Conservation (phyloP, 2,113 vertebrate genomes). For the Takifugu flavidus region DNA sequence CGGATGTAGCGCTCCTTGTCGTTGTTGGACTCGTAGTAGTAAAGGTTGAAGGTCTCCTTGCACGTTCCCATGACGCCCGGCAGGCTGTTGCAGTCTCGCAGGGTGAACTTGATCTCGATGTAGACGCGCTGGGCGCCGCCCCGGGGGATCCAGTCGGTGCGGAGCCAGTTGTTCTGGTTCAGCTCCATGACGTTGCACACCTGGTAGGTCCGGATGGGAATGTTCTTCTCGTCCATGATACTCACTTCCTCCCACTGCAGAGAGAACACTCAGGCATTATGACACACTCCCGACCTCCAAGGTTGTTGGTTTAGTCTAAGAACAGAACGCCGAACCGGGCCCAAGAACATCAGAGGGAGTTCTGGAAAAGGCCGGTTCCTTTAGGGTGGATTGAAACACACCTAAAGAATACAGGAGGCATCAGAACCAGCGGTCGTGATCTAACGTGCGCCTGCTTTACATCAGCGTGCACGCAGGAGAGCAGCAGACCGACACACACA, state of each 20-base stretch:
- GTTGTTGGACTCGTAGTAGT: slow-evolving; percentile 94
- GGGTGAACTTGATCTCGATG: slow-evolving; percentile 97
- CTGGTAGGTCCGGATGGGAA: slow-evolving; percentile 96
- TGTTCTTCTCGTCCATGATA: slow-evolving; percentile 99
- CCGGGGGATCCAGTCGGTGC: slow-evolving; percentile 96
- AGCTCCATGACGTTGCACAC: slow-evolving; percentile 98
- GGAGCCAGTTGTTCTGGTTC: slow-evolving; percentile 97
- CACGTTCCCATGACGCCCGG: slow-evolving; percentile 97
- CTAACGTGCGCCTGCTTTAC: slow-evolving; percentile 35
- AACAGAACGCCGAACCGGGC: background rate
- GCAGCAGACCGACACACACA: slow-evolving; percentile 12
- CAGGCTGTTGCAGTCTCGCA: slow-evolving; percentile 97
- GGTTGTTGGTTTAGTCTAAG: background rate
- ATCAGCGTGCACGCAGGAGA: slow-evolving; percentile 19
- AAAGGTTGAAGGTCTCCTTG: slow-evolving; percentile 98
- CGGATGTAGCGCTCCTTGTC: slow-evolving; percentile 92
- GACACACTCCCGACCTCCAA: slow-evolving; percentile 6
- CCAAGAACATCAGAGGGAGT: slow-evolving; percentile 14
- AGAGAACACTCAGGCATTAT: slow-evolving; percentile 18
- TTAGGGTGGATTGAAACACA: slow-evolving; percentile 8
- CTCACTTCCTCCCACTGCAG: slow-evolving; percentile 98
- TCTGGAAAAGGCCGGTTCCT: slow-evolving; percentile 14
- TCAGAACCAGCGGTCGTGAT: slow-evolving; percentile 28
- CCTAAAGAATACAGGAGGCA: background rate
- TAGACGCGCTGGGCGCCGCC: slow-evolving; percentile 93